A percentile compares a stretch with the other conserved stretches of the same genome.
Conservation (phyloP, 2,797 vertebrate species). For the Diplodus puntazzo region DNA sequence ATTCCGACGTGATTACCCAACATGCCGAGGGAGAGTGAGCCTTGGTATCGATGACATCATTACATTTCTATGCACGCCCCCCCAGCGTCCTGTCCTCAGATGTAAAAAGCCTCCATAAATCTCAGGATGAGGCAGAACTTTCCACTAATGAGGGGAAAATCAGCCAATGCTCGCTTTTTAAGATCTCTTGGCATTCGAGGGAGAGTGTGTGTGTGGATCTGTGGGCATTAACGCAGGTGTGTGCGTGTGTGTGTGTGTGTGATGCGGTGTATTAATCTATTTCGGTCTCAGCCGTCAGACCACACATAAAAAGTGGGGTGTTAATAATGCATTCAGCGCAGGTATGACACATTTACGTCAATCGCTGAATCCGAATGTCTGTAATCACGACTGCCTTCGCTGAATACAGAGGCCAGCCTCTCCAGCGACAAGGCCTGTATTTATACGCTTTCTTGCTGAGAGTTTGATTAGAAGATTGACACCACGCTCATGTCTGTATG, state of each 20-base stretch:
- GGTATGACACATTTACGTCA: background rate
- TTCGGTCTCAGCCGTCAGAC: slow-evolving; percentile 6
- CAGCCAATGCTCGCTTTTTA: slow-evolving; percentile 23
- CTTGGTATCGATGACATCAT: slow-evolving; percentile 32
- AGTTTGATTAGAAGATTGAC: background rate
- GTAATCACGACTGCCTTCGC: background rate
- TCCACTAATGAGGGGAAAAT: slow-evolving; percentile 45
- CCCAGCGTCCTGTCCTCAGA: slow-evolving; percentile 11
- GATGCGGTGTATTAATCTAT: background rate
- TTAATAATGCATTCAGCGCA: slow-evolving; percentile 18
- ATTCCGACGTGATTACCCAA: background rate
- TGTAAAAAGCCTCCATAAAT: slow-evolving; percentile 43
- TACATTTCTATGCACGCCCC: background rate
- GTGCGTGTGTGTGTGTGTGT: slow-evolving; percentile 8
- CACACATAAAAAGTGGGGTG: background rate
- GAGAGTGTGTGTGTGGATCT: slow-evolving; percentile 21
- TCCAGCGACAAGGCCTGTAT: no score
- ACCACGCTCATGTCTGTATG: background rate
- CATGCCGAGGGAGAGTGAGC: slow-evolving; percentile 2
- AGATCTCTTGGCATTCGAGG: slow-evolving; percentile 22
- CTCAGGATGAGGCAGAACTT: slow-evolving; percentile 27
- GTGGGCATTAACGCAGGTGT: slow-evolving; percentile 28
- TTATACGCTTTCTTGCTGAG: background rate
- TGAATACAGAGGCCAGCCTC: background rate
- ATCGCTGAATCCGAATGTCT: background rate